Base-by-base conservation (phyloP, 1,140 invertebrate genomes). In the Vanessa tameamea region DNA sequence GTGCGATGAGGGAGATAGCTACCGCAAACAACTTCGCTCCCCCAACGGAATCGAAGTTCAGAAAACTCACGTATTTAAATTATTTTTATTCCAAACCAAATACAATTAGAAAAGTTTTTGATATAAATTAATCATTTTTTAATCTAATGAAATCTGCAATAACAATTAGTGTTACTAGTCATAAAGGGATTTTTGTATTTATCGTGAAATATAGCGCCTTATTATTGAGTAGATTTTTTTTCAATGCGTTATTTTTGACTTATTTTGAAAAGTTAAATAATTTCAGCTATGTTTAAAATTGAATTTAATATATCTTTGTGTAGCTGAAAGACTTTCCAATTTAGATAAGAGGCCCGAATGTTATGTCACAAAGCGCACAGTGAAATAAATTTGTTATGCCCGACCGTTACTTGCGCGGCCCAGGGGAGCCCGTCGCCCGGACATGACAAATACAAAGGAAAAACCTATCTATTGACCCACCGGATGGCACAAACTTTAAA, bases 271-370 rank as follows among this genome's bases (percentile, higher is more conserved):
- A 51, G 16, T 6, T 13, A 48, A 48, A 3, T 26, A 20, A 16
- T 20, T 53, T 53, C 8, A 53, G n/a, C 15, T 16, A 16, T 7
- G 16, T n/a, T 14, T 9, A 23, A 26, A 59, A 61, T 7, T 57
- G 11, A 57, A 57, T 57, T 8, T 14, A 9, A 57, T 13, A 43
- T 37, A n/a, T 37, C 23, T 15, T 61, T 55, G 43, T 65, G 37
- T 43, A 55, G 61, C 31, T 37, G 79, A 85, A 83, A 82, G 82
- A 82, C 82, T 87, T 86, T 84, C 81, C 85, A 85, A 86, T 86
- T 88, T 84, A 78, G 75, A 78, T 83, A 77, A 86, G 84, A 83
- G 82, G 77, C 74, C 77, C 77, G 63, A 79, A 80, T 82, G 15
- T 61, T 61, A 61, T 61, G 26, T 61, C 23, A 61, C 57, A 61